phyloP scores from a whole-genome alignment of 2,113 vertebrate species.

The Vidua macroura region DNA sequence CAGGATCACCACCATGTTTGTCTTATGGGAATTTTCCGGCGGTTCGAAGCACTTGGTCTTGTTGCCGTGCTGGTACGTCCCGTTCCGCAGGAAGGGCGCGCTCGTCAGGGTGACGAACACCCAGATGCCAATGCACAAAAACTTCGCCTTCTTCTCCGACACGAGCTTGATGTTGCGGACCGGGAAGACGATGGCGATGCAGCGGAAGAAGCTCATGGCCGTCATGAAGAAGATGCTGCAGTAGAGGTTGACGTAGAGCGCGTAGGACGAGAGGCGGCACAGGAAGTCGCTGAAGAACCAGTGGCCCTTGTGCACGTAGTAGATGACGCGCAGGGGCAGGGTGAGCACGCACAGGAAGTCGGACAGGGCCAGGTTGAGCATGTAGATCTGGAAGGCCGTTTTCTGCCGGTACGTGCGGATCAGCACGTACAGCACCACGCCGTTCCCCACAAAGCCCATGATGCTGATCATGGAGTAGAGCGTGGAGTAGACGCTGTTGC shows the following conservation, averaged over 20 bases:
- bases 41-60: conserved; percentile 95
- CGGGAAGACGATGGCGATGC: conserved; percentile 92
- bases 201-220: conserved; percentile 93
- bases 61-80: conserved; percentile 73
- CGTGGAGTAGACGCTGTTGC: conserved; percentile 89
- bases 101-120: conserved; percentile 83
- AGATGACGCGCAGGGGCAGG: conserved; percentile 86
- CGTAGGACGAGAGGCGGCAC: conserved; percentile 87
- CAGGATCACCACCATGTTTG: conserved; percentile 70
- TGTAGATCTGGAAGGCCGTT: conserved; percentile 89
- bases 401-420: conserved; percentile 79
- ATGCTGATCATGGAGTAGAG: conserved; percentile 88
- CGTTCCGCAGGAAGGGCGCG: conserved; percentile 81
- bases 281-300: conserved; percentile 88
- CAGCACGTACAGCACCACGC: conserved; percentile 84
- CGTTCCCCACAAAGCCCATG: conserved; percentile 85
- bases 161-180: conserved; percentile 84
- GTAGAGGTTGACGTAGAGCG: conserved; percentile 94
- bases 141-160: conserved; percentile 78
- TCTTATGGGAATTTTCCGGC: conserved; percentile 40
- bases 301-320: conserved; percentile 85
- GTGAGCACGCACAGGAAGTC: conserved; percentile 91
- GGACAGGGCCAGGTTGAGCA: conserved; percentile 90
- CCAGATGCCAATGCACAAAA: conserved; percentile 83
- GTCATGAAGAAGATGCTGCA: conserved; percentile 97